A percentile compares a stretch with the other conserved stretches of the same genome.
Conservation (phyloP, 1,140 invertebrate species). For the Eubasilissa regina region DNA sequence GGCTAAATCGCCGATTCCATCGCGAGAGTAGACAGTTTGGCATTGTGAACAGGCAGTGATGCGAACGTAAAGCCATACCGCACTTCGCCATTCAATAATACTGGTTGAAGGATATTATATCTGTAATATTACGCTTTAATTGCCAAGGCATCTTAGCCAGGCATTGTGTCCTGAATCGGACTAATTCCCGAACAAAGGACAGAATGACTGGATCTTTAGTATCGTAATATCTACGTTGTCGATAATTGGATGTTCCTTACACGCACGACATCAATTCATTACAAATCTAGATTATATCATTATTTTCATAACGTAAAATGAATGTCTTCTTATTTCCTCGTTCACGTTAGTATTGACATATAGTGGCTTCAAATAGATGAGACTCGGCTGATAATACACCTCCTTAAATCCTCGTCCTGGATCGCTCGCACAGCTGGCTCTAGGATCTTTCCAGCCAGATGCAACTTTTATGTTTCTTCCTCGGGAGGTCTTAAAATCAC, state of each 20-base stretch:
- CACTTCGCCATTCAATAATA: neutral
- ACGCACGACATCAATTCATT: neutral
- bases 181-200: slow-evolving; percentile 37
- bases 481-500: too few species aligned
- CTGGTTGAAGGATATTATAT: slow-evolving; percentile 16
- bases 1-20: slow-evolving; percentile 23
- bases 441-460: too few species aligned
- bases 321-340: too few species aligned
- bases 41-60: slow-evolving; percentile 40
- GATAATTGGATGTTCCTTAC: neutral
- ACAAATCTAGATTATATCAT: too few species aligned
- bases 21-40: neutral
- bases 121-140: slow-evolving; percentile 36
- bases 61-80: slow-evolving; percentile 35
- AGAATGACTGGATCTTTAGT: slow-evolving; percentile 23
- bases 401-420: too few species aligned
- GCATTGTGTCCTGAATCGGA: slow-evolving; percentile 40
- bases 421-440: too few species aligned
- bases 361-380: too few species aligned
- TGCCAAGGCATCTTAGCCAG: slow-evolving; percentile 46
- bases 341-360: too few species aligned
- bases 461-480: too few species aligned
- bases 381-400: too few species aligned
- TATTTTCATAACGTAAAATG: too few species aligned
- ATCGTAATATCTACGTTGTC: neutral